phyloP scores from a whole-genome alignment of 1,140 invertebrate species.

The Drosophila subobscura region DNA sequence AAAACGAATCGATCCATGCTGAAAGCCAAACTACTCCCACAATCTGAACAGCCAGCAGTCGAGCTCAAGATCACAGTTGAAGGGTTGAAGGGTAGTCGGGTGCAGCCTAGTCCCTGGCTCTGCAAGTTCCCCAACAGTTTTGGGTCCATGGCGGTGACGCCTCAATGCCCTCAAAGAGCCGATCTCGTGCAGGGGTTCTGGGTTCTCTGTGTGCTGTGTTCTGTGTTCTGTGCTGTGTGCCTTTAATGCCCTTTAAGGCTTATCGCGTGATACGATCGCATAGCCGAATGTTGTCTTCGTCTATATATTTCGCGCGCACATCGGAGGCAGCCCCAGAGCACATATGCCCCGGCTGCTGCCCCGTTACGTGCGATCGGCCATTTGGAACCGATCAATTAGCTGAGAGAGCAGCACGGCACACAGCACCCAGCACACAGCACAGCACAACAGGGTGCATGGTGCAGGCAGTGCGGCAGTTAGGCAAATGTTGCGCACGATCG shows the following conservation, averaged over 20 bases:
- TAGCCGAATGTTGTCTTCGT: slow-evolving; percentile 73
- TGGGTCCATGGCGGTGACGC: too few relatives aligned
- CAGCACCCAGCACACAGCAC: slow-evolving; percentile 16
- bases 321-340: slow-evolving; percentile 20
- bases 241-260: slow-evolving; percentile 66
- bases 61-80: too few relatives aligned
- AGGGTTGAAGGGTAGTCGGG: too few relatives aligned
- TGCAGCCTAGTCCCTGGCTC: too few relatives aligned
- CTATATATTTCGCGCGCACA: slow-evolving; percentile 63
- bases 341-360: slow-evolving; percentile 34
- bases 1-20: too few relatives aligned
- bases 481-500: slow-evolving; percentile 58
- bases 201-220: not conserved
- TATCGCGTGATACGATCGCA: slow-evolving; percentile 78
- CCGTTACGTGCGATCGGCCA: slow-evolving; percentile 74
- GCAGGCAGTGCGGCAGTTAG: not conserved
- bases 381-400: slow-evolving; percentile 80
- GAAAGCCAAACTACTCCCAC: too few relatives aligned
- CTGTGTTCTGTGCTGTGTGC: slow-evolving; percentile 13
- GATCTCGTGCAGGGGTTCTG: not conserved
- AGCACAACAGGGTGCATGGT: slow-evolving; percentile 12
- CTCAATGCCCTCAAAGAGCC: too few relatives aligned
- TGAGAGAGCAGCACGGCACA: slow-evolving; percentile 16
- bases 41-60: too few relatives aligned
- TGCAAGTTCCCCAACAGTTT: too few relatives aligned